Conservation (phyloP, 2,797 vertebrate genomes). For the Acipenser transmontanus region DNA sequence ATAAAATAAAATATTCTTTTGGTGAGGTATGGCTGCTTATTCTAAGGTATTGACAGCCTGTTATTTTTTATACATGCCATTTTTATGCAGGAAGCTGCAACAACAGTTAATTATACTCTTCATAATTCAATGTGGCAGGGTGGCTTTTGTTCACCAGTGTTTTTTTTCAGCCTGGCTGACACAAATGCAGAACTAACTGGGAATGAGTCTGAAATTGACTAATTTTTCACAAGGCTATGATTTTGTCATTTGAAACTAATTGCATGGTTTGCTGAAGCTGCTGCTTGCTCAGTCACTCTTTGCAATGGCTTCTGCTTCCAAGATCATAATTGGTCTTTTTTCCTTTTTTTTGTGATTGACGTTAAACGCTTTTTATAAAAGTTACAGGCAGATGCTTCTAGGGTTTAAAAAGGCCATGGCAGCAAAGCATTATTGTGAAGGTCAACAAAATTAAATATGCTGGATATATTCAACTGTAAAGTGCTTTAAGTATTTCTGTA, state of each 20-base stretch:
- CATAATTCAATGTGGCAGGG: slow-evolving; percentile 49
- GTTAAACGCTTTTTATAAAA: too few species aligned
- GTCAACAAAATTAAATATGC: too few species aligned
- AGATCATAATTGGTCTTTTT: too few species aligned
- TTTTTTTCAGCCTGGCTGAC: slow-evolving; percentile 23
- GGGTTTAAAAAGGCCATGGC: too few species aligned
- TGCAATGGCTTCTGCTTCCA: too few species aligned
- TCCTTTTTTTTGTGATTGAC: too few species aligned
- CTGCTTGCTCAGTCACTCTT: slow-evolving; percentile 11
- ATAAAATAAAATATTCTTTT: slow-evolving; percentile 34
- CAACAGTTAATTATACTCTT: slow-evolving; percentile 72
- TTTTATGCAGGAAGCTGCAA: slow-evolving; percentile 50
- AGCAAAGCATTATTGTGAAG: too few species aligned
- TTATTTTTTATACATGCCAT: slow-evolving; percentile 59
- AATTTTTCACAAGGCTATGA: slow-evolving; percentile 41
- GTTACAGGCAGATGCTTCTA: too few species aligned
- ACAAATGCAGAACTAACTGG: slow-evolving; percentile 15
- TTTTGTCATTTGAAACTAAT: slow-evolving; percentile 53
- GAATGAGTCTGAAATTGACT: slow-evolving; percentile 36
- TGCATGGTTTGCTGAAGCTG: slow-evolving; percentile 47
- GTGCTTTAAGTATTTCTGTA: too few species aligned
- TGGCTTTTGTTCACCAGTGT: not conserved
- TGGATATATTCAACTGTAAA: too few species aligned
- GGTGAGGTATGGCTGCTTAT: slow-evolving; percentile 40
- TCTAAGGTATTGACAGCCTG: slow-evolving; percentile 51